Conservation (phyloP, 37 sponge, comb jelly and placozoan species). For the Lycopodina hypogea region DNA sequence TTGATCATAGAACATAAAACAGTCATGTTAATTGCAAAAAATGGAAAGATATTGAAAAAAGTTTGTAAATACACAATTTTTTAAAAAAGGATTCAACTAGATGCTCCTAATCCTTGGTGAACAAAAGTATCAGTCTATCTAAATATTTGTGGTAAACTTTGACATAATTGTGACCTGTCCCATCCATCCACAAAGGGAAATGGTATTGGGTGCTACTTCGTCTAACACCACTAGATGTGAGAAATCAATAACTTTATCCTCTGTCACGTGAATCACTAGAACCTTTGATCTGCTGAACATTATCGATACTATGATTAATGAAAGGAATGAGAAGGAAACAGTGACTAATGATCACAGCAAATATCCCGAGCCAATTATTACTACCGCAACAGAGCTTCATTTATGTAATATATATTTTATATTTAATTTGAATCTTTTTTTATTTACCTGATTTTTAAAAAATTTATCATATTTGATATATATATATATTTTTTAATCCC, state of each 20-base stretch:
- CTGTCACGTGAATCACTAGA: slow-evolving; percentile 96
- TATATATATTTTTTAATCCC: no score
- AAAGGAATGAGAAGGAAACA: not conserved
- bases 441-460: no score
- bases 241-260: slow-evolving; percentile 98
- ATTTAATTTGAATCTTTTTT: no score
- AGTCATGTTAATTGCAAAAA: no score
- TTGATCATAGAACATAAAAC: no score
- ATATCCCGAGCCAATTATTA: not conserved
- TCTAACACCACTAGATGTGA: slow-evolving; percentile 88
- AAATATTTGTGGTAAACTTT: slow-evolving; percentile 91
- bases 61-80: no score
- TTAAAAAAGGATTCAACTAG: no score
- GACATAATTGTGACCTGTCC: slow-evolving; percentile 98
- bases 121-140: slow-evolving; percentile 85
- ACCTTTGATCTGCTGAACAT: slow-evolving; percentile 78
- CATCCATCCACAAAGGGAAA: slow-evolving; percentile 98
- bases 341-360: not conserved
- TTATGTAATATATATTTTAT: no score
- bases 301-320: slow-evolving; percentile 68
- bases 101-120: slow-evolving; percentile 80
- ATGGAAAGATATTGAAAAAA: no score
- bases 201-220: slow-evolving; percentile 87
- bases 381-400: no score
- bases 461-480: no score